Evolutionary conservation across 2,888 invertebrate genomes (phyloP), one percentile per base, ranked within the genome.

Genomic region (Amphipyra berbera): DNA sequence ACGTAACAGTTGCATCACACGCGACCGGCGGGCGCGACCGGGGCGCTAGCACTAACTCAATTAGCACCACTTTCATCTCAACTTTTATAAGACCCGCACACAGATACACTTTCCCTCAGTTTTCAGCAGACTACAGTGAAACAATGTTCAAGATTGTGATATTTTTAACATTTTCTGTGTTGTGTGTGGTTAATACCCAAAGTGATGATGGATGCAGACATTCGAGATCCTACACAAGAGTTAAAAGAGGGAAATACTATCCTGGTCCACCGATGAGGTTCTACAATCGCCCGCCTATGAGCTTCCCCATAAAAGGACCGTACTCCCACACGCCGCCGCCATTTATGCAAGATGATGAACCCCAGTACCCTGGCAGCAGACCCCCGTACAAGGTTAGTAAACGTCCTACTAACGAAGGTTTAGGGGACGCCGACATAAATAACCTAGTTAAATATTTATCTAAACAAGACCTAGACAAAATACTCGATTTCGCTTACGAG

Each of bases 61-160:
- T 94, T 94, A 82, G 81, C 93, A 86, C 88, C 65, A 88, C 93
- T 94, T 93, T 93, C 93, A 67, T 85, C 79, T 79, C 84, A 83
- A 79, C 85, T 87, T 86, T 89, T 94, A 94, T 93, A 94, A 93
- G 91, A 86, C 83, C 61, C 64, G 55, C 75, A 48, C 60, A 68
- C 79, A 65, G 78, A 74, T 82, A 45, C 13, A 83, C 90, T 88
- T 86, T 85, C 88, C 72, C 85, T 89, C 89, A 92, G 91, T 94
- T 88, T 86, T 85, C 85, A 86, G 83, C 46, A 46, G 61, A 69
- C 52, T 54, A 70, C 61, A 63, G 59, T 56, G 49, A 49, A 48
- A 71, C 59, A 61, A 78, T 76, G 68, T 55, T 69, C 12, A 79
- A 77, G 54, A 55, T 64, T 54, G 68, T 78, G 49, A 21, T 78